Base-by-base conservation (phyloP, 2,113 vertebrate genomes). In the Rhabdomys dilectus region DNA sequence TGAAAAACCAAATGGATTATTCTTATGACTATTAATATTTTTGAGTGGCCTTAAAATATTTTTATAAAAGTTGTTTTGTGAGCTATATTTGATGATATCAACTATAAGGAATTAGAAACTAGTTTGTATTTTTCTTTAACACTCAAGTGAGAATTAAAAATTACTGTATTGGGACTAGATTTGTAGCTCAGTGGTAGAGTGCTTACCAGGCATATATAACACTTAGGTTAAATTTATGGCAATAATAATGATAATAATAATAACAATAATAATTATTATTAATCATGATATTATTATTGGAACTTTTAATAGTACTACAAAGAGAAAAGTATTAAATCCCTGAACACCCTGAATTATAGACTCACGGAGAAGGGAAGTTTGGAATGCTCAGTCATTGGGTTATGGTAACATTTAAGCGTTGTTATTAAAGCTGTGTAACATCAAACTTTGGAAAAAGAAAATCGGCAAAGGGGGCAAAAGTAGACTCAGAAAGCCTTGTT, bases 1-100 rank as follows among this genome's bases (percentile, higher is more conserved):
- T 95, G 88, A 98, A 95, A 94, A 88, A 90, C 82, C 94, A 95
- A 98, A 96, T 91, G 88, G 93, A 96, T 98, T 98, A 93, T 96
- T 96, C 86, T 91, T 97, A 94, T 97, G 96, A 98, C 98, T 98
- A 98, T 98, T 98, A 98, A 96, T 90, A 62, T 97, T 98, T 85
- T 94, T 98, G 95, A 98, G 88, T 97, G 90, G 62, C 0, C 96
- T 98, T 97, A 98, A 97, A 98, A 77, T 93, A 94, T 64, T 96
- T 76, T 91, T 96, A 87, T 93, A 97, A 98, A 98, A 98, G 97
- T 97, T 76, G 97, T 95, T 98, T 98, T 94, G 89, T 98, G 94
- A 97, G 89, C 82, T 98, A 39, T 95, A 93, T 95, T 97, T 95
- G 92, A 5, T 97, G 94, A 97, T 97, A 98, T 93, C 51, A 97